Evolutionary conservation across 2,888 invertebrate species (phyloP).

Genomic region (Drosophila birchii): DNA sequence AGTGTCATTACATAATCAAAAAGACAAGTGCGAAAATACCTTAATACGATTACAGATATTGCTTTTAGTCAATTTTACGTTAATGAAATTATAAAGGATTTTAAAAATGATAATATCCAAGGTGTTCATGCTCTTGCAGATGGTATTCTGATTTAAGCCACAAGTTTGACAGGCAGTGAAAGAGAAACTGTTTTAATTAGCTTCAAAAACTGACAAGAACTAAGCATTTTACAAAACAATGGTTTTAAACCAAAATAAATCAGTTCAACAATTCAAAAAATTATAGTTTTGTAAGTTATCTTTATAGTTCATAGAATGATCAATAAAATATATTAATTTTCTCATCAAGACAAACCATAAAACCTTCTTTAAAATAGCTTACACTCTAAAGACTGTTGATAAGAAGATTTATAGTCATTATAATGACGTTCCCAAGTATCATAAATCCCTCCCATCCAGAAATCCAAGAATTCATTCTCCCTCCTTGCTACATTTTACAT

Average conservation of each 20-base stretch:
- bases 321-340: neutral
- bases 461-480: neutral
- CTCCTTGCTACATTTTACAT: slow-evolving; percentile 75
- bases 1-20: slow-evolving; percentile 24
- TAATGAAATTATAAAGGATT: neutral
- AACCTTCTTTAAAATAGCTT: neutral
- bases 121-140: too few relatives aligned
- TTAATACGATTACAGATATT: neutral
- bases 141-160: too few relatives aligned
- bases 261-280: neutral
- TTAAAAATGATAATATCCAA: too few relatives aligned
- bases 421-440: neutral
- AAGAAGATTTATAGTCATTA: neutral
- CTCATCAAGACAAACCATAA: neutral
- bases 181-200: too few relatives aligned
- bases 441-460: neutral
- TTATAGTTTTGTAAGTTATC: neutral
- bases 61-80: neutral
- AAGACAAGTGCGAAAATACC: neutral
- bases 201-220: too few relatives aligned
- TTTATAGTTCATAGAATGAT: neutral
- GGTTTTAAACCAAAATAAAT: neutral
- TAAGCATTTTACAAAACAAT: too few relatives aligned
- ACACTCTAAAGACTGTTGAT: neutral
- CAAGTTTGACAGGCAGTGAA: too few relatives aligned